phyloP scores from a whole-genome alignment of 2,797 vertebrate species.

The Protonibea diacanthus region DNA sequence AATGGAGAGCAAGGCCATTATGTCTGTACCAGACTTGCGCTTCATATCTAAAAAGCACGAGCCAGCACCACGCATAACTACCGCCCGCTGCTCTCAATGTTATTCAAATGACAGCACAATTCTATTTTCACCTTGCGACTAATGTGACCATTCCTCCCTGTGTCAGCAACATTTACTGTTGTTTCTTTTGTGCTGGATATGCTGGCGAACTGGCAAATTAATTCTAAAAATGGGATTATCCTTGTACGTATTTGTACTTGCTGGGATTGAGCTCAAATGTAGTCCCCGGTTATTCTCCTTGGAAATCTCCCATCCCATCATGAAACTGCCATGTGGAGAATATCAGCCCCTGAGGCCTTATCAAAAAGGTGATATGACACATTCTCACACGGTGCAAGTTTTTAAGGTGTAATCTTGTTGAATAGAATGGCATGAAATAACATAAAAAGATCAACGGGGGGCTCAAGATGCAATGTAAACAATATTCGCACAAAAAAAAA shows the following conservation, averaged over 20 bases:
- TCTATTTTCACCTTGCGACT: slow-evolving; percentile 78
- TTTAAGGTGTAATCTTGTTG: slow-evolving; percentile 39
- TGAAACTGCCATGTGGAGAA: slow-evolving; percentile 12
- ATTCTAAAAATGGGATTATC: slow-evolving; percentile 63
- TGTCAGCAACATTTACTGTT: slow-evolving; percentile 72
- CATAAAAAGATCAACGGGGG: slow-evolving; percentile 25
- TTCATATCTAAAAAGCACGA: slow-evolving; percentile 44
- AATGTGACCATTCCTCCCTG: slow-evolving; percentile 57
- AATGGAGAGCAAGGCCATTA: slow-evolving; percentile 42
- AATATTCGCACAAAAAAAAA: slow-evolving; percentile 12
- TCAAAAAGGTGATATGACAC: slow-evolving; percentile 53
- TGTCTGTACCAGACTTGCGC: slow-evolving; percentile 41
- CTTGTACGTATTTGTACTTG: slow-evolving; percentile 10
- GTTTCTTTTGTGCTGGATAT: slow-evolving; percentile 42
- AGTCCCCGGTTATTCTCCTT: slow-evolving; percentile 38
- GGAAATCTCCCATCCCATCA: slow-evolving; percentile 46
- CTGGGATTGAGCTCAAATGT: slow-evolving; percentile 39
- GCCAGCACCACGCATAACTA: slow-evolving; percentile 11
- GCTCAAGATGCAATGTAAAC: slow-evolving; percentile 43
- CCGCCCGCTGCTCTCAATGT: slow-evolving; percentile 62
- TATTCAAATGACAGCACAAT: slow-evolving; percentile 66
- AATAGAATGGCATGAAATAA: slow-evolving; percentile 27
- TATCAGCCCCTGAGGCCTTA: slow-evolving; percentile 30
- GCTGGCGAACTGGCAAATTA: slow-evolving; percentile 50
- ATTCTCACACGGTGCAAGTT: slow-evolving; percentile 26